These are phyloP conservation scores for Dascyllus trimaculatus DNA, from an alignment of 2,113 vertebrate genomes.

Conservation along the genomic window DNA sequence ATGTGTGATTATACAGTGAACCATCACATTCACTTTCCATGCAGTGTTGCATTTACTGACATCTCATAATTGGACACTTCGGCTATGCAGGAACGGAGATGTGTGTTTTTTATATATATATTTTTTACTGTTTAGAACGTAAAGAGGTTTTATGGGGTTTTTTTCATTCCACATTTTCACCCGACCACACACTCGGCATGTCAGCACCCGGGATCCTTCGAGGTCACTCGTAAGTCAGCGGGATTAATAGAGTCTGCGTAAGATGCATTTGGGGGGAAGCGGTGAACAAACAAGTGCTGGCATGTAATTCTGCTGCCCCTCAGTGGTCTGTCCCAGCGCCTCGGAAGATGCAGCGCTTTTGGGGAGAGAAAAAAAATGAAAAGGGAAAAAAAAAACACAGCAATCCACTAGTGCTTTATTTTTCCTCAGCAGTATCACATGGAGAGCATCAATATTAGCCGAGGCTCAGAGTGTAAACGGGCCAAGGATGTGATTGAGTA, in stretches of 20 bases:
- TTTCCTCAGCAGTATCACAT: slow-evolving; percentile 44
- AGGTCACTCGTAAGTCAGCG: slow-evolving; percentile 67
- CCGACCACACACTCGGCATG: slow-evolving; percentile 24
- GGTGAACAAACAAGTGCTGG: slow-evolving; percentile 34
- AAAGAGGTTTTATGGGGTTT: slow-evolving; percentile 7
- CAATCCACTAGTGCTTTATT: slow-evolving; percentile 20
- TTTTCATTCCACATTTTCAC: slow-evolving; percentile 18
- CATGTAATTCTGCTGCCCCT: slow-evolving; percentile 76
- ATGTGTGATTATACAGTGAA: neutral
- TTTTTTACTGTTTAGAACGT: slow-evolving; percentile 4
- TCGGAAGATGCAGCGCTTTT: neutral
- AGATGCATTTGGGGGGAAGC: slow-evolving; percentile 27
- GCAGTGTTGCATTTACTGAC: slow-evolving; percentile 12
- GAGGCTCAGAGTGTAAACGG: slow-evolving; percentile 47
- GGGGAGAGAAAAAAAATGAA: too few species aligned
- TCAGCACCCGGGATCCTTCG: slow-evolving; percentile 28
- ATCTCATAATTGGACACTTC: slow-evolving; percentile 29
- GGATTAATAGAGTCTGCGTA: slow-evolving; percentile 62
- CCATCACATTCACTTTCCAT: neutral
- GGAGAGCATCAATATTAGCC: slow-evolving; percentile 63
- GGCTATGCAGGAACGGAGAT: too few species aligned
- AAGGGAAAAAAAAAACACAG: neutral
- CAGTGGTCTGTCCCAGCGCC: slow-evolving; percentile 60
- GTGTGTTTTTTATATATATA: neutral
- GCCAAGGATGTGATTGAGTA: slow-evolving; percentile 52